Percentiles rank a stretch among this genome's conserved stretches.
These are phyloP conservation scores for Pogonomyrmex californicus DNA, from an alignment of 1,140 invertebrate species.

Conservation along the genomic window DNA sequence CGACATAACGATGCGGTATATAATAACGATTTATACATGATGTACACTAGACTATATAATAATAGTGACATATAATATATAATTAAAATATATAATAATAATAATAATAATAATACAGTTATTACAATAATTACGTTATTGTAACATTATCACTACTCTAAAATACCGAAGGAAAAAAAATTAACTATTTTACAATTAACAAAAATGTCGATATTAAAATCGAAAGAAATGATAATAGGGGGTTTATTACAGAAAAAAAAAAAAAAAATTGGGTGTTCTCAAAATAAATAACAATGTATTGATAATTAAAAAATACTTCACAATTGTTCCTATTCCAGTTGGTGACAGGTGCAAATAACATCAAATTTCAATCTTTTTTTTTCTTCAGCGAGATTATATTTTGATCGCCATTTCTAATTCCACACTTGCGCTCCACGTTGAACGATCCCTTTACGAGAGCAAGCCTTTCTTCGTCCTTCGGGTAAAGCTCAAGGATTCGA, in stretches of 20 bases:
- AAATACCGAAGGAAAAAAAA: neutral
- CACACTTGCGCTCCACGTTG: neutral
- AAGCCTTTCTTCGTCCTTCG: neutral
- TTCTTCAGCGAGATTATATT: neutral
- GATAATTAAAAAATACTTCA: neutral
- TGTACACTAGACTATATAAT: neutral
- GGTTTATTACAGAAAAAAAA: no score
- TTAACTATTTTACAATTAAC: no score
- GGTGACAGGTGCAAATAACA: neutral
- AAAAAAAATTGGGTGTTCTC: no score
- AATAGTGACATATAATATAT: neutral
- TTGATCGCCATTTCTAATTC: slow-evolving; percentile 32
- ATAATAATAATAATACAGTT: neutral
- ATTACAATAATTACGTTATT: slow-evolving; percentile 3
- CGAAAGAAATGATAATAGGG: no score
- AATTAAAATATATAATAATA: neutral
- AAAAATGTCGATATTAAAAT: no score
- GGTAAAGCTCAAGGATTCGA: slow-evolving; percentile 6
- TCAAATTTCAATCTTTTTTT: neutral
- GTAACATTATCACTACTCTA: neutral
- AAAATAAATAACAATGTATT: no score
- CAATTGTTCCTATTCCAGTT: neutral
- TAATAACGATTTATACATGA: neutral
- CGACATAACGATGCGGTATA: neutral
- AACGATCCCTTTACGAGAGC: slow-evolving; percentile 23